Percentiles rank a stretch among this genome's conserved stretches.
Conservation (phyloP, 2,113 vertebrate species). For the Eulemur rufifrons region DNA sequence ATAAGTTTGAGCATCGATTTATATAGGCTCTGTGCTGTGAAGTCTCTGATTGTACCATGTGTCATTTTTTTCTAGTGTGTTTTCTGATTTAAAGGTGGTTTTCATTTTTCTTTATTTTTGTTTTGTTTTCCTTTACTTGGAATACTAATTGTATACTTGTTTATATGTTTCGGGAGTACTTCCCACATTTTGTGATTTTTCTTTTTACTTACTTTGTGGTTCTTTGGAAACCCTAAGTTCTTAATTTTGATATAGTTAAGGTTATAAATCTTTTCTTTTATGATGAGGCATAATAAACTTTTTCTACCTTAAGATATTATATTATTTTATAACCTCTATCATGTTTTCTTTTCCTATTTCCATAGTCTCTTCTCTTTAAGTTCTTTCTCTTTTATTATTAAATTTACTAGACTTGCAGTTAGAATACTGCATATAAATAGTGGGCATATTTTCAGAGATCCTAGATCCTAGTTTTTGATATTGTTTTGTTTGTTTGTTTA, state of each 20-base stretch:
- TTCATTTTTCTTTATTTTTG: neutral
- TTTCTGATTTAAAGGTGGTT: slow-evolving; percentile 4
- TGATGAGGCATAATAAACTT: neutral
- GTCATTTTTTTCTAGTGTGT: neutral
- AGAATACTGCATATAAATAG: neutral
- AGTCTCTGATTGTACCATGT: neutral
- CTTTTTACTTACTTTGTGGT: neutral
- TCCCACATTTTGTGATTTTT: neutral
- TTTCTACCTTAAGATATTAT: neutral
- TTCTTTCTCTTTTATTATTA: neutral
- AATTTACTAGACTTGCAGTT: neutral
- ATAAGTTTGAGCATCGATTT: neutral
- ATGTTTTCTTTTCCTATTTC: neutral
- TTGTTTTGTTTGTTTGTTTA: neutral
- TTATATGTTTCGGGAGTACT: neutral
- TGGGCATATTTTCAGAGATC: neutral
- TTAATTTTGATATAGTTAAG: slow-evolving; percentile 18
- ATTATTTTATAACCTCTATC: neutral
- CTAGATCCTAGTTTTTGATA: neutral
- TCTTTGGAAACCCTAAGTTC: neutral
- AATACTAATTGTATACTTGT: neutral
- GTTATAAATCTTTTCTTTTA: neutral
- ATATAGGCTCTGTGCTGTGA: neutral
- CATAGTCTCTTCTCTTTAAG: neutral
- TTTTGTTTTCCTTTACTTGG: slow-evolving; percentile 1